phyloP scores from a whole-genome alignment of 1,140 invertebrate genomes.

The Pectinophora gossypiella region DNA sequence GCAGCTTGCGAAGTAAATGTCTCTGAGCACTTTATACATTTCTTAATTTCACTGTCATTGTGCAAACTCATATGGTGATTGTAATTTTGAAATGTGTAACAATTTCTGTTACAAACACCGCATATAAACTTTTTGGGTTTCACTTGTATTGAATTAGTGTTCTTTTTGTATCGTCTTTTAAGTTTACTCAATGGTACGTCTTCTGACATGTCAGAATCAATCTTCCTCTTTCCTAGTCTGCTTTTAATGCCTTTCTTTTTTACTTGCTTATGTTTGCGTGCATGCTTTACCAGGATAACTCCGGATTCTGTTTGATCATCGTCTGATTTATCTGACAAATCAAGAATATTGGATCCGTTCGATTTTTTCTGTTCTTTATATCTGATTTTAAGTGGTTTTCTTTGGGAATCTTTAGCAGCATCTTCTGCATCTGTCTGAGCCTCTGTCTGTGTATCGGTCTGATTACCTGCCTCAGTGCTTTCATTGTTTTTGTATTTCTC shows the following conservation, averaged over 20 bases:
- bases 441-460: not conserved
- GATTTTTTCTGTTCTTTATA: conserved; percentile 1
- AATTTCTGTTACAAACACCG: conserved; percentile 47
- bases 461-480: conserved; percentile 33
- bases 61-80: conserved; percentile 50
- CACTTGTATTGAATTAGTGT: not conserved
- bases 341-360: too few relatives aligned
- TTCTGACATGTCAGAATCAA: conserved; percentile 27
- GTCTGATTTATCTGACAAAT: too few relatives aligned
- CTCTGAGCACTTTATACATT: conserved; percentile 50
- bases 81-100: conserved; percentile 56
- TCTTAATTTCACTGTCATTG: conserved; percentile 27
- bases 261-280: not conserved
- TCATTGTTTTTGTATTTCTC: conserved; percentile 6
- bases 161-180: conserved; percentile 4
- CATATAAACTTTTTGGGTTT: conserved; percentile 39
- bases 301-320: too few relatives aligned
- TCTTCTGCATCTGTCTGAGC: conserved; percentile 7
- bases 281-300: not conserved
- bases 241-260: not conserved
- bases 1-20: conserved; percentile 33
- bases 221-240: not conserved
- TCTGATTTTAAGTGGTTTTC: not conserved
- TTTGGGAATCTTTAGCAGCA: not conserved
- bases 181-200: conserved; percentile 28